Evolutionary conservation across 2,797 vertebrate species (phyloP).

Genomic region (Trachurus trachurus): DNA sequence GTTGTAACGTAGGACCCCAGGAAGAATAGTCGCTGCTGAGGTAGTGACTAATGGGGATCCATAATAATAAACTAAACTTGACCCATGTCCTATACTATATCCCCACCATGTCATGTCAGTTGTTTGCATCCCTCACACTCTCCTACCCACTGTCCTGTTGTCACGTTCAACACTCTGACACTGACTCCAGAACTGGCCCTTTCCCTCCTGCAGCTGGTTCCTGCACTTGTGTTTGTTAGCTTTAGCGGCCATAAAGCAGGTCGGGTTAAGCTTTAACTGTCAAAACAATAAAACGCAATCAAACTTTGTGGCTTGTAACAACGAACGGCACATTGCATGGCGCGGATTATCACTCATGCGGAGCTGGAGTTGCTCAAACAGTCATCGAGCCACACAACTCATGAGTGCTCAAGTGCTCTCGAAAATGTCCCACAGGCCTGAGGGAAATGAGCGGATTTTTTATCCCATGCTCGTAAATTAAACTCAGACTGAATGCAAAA

Average conservation of each 20-base stretch:
- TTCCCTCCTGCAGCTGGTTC: constrained; percentile 37
- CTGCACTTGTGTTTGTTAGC: constrained; percentile 46
- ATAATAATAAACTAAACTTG: too few species aligned
- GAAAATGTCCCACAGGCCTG: constrained; percentile 47
- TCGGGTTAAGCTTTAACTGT: constrained; percentile 53
- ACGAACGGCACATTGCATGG: constrained; percentile 58
- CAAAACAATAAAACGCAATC: constrained; percentile 67
- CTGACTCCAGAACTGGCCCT: constrained; percentile 27
- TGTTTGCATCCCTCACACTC: constrained; percentile 12
- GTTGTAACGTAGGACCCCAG: too few species aligned
- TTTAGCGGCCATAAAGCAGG: constrained; percentile 45
- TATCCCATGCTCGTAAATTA: constrained; percentile 65
- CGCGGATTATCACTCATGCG: constrained; percentile 59
- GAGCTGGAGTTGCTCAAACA: constrained; percentile 60
- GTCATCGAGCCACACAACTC: constrained; percentile 47
- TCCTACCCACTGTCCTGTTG: background rate
- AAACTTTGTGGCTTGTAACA: constrained; percentile 58
- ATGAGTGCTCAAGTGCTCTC: constrained; percentile 10
- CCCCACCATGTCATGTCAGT: background rate
- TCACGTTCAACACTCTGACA: background rate
- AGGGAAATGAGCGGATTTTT: constrained; percentile 58
- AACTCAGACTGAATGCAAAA: constrained; percentile 50
- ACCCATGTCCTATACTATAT: background rate
- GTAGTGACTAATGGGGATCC: too few species aligned
- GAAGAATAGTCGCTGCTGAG: too few species aligned